Base-by-base conservation (phyloP, 2,113 vertebrate species). In the Tamias sibiricus region DNA sequence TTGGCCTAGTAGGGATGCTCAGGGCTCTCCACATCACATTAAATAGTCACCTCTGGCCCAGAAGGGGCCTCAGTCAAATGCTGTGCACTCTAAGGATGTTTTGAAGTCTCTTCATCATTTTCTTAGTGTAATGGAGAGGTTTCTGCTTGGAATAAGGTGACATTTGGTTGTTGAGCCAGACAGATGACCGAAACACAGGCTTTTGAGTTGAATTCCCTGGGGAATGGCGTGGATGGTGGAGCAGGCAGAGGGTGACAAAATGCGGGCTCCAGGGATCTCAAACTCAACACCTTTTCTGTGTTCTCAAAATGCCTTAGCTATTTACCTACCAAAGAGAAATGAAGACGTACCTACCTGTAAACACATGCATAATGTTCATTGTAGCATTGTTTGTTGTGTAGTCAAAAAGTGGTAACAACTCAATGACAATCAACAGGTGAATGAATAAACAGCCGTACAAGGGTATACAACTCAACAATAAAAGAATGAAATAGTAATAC, bases 141-240 rank as follows among this genome's bases (percentile, higher is more conserved):
- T 90, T 94, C 95, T 97, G n/a, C 75, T 69, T 94, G 66, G 87
- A 80, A 83, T 94, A 90, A 87, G 80, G n/a, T 90, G 92, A 85
- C 88, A 87, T 97, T 93, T 93, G 83, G 66, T 84, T 35, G 62
- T 90, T 91, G 91, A 95, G 40, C 74, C 87, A 90, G 93, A 92
- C 90, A 97, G 75, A 90, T 94, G 76, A 72, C 54, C 82, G n/a
- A 6, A 42, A 32, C 72, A 28, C 1, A 71, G 85, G 52, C 54
- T 77, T 74, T 74, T 82, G 91, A 74, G 59, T 7, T 72, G 87
- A 81, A 87, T 37, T 89, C 66, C 71, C 19, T 0, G 4, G 90
- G 37, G 91, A 28, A 4, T 84, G 79, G 54, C 11, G 17, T 37
- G 17, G 52, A 68, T 75, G 16, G 16, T 85, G 49, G 64, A 49